These are phyloP conservation scores for Papio anubis DNA, from an alignment of 2,113 vertebrate species.

Conservation along the genomic window DNA sequence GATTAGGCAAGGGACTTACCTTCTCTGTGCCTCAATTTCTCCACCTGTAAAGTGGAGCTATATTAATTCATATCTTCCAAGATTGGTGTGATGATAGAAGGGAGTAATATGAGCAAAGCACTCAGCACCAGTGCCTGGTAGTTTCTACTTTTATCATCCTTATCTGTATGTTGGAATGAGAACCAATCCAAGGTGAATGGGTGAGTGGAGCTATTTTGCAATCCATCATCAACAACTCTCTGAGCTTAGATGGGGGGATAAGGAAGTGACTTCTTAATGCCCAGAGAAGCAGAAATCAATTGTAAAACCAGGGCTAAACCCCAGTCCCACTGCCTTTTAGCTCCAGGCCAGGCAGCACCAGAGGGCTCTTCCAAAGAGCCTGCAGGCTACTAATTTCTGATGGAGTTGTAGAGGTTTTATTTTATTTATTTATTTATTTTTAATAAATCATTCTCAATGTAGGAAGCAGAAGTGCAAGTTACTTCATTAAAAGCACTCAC, in stretches of 20 bases:
- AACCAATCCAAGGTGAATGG: neutral
- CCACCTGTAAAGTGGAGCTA: neutral
- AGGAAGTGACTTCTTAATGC: neutral
- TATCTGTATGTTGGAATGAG: neutral
- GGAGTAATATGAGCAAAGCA: neutral
- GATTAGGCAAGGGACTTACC: neutral
- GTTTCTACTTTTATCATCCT: conserved; percentile 8
- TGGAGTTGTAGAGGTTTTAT: conserved; percentile 52
- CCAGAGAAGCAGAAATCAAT: conserved; percentile 20
- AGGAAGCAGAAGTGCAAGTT: conserved; percentile 79
- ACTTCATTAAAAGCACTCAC: conserved; percentile 84
- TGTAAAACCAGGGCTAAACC: conserved; percentile 12
- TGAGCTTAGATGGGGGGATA: neutral
- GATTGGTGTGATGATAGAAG: neutral
- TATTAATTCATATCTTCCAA: conserved; percentile 14
- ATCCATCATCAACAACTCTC: neutral
- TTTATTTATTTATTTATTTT: conserved; percentile 50
- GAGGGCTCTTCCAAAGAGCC: neutral
- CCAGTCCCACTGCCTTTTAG: neutral
- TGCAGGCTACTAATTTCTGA: conserved; percentile 63
- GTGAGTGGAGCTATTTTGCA: conserved; percentile 6
- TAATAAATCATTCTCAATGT: conserved; percentile 80
- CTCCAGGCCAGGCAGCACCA: neutral
- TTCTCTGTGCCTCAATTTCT: conserved; percentile 21
- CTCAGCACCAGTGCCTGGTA: neutral